Percentiles rank a stretch among this genome's conserved stretches.
phyloP scores from a whole-genome alignment of 2,113 vertebrate genomes.

The Chaetodon auriga region DNA sequence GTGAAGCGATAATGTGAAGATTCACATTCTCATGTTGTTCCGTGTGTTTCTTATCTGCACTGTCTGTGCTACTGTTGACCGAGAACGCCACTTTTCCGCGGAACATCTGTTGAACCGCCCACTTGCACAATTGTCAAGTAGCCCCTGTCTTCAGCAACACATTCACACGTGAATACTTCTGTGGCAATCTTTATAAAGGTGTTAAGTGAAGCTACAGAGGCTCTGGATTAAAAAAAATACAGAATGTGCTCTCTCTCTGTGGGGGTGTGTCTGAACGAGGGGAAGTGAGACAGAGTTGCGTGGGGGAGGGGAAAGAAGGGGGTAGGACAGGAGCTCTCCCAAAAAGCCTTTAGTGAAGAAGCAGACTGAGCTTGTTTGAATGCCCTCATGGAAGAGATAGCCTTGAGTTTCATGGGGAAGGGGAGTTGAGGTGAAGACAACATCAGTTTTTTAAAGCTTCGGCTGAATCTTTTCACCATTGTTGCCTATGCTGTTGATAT shows the following conservation, averaged over 20 bases:
- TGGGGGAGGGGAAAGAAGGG: conserved; percentile 73
- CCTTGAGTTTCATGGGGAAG: conserved; percentile 32
- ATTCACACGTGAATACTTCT: conserved; percentile 27
- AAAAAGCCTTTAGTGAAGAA: conserved; percentile 66
- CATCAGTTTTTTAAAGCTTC: background rate
- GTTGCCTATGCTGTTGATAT: conserved; percentile 4
- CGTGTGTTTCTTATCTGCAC: background rate
- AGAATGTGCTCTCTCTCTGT: conserved; percentile 59
- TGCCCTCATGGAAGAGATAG: conserved; percentile 46
- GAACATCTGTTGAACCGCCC: conserved; percentile 47
- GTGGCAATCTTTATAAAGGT: conserved; percentile 35
- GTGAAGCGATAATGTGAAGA: conserved; percentile 12
- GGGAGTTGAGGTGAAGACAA: conserved; percentile 13
- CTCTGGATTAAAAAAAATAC: conserved; percentile 42
- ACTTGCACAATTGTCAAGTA: conserved; percentile 15
- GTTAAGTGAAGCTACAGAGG: conserved; percentile 38
- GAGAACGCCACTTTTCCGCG: conserved; percentile 14
- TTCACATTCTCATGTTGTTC: background rate
- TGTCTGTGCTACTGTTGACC: background rate
- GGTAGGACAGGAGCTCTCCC: conserved; percentile 71
- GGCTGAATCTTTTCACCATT: conserved; percentile 17
- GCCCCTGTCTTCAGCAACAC: background rate
- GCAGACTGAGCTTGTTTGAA: conserved; percentile 58
- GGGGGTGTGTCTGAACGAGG: conserved; percentile 78
- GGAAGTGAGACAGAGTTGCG: conserved; percentile 73